Conservation (phyloP, 2,113 vertebrate species). For the Empidonax traillii region DNA sequence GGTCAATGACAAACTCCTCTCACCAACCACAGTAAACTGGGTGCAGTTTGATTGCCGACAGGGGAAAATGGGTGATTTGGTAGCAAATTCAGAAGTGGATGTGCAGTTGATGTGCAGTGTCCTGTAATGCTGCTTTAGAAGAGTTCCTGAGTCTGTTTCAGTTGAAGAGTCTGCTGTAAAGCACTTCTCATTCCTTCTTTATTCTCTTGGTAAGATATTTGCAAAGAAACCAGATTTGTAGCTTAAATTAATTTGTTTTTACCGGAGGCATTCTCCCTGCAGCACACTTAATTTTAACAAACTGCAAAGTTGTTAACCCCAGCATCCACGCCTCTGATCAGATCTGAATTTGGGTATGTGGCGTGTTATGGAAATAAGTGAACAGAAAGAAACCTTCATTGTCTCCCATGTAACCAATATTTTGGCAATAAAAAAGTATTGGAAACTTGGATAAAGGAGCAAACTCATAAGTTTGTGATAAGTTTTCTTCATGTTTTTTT, state of each 20-base stretch:
- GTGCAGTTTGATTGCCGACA: background rate
- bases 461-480: background rate
- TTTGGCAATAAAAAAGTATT: background rate
- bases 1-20: background rate
- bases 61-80: background rate
- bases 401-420: background rate
- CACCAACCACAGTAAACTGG: background rate
- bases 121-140: background rate
- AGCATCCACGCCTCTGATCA: fast-evolving
- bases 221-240: background rate
- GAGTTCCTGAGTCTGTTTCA: background rate
- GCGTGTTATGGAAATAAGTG: background rate
- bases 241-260: background rate
- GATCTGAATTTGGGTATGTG: background rate
- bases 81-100: background rate
- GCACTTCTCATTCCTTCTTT: background rate
- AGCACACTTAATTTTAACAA: background rate
- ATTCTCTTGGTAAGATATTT: background rate
- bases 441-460: background rate
- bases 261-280: background rate
- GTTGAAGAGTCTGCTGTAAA: background rate
- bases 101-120: fast-evolving
- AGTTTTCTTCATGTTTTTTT: background rate
- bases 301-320: background rate
- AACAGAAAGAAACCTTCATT: background rate